Evolutionary conservation across 92 coral and sea anemone genomes (phyloP), one percentile per base, ranked within the genome.

Genomic region (Scolanthus callimorphus): DNA sequence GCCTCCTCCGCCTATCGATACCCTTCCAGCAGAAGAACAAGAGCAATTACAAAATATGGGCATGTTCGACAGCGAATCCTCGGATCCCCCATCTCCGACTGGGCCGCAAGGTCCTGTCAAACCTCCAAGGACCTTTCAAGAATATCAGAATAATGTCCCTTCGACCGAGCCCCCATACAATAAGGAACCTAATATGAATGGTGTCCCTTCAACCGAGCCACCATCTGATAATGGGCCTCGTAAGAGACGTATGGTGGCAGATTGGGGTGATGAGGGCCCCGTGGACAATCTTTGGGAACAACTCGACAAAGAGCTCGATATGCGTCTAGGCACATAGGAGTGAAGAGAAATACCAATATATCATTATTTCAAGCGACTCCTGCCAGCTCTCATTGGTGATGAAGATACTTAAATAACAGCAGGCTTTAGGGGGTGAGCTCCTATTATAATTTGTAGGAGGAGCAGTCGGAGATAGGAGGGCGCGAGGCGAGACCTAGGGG

Each of bases 241-340:
- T 10, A 74, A 63, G 63, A 77, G 67, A 47, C 59, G 87, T 27
- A 89, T 89, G 66, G 68, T 86, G 56, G 95, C 95, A 23, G 31
- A 76, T 4, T 86, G 95, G 95, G 95, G 88, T 2, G 78, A 71
- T 20, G 47, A 31, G 11, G 52, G 28, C 25, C 66, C 76, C 8
- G 48, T 69, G 30, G 67, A 44, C 2, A 47, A 50, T 37, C 30
- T 69, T 0, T 69, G 74, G 74, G 74, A 67, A 55, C 48, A 49
- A 15, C 62, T 67, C 24, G 74, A 67, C 44, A 67, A 55, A 21
- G 74, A 67, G 38, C 74, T 67, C 13, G 74, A 67, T 27, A 54
- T 49, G n/a, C 27, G 74, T 30, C 63, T 67, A 6, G 74, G 74
- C 2, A 55, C 63, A 26, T 34, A 55, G 25, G 50, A 38, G 41